Evolutionary conservation across 2,888 invertebrate genomes (phyloP).

Genomic region (Stenoptilia bipunctidactyla): DNA sequence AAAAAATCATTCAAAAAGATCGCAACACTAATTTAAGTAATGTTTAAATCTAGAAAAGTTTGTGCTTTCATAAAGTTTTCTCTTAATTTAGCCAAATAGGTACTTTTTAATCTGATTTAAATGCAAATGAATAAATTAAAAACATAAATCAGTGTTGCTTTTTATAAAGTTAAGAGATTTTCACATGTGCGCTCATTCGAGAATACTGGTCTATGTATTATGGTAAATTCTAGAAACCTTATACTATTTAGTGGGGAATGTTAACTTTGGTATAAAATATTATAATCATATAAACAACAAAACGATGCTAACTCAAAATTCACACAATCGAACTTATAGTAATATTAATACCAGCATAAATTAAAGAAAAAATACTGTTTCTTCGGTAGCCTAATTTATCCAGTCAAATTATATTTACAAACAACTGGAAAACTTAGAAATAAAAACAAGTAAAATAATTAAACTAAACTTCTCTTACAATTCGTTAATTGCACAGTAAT

Average conservation of each 20-base stretch:
- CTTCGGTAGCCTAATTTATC: constrained; percentile 45
- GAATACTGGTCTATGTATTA: constrained; percentile 36
- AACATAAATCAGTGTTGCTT: constrained; percentile 46
- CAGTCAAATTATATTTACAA: constrained; percentile 59
- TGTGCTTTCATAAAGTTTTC: too few relatives aligned
- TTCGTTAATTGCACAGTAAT: too few relatives aligned
- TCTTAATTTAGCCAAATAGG: too few relatives aligned
- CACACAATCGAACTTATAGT: constrained; percentile 43
- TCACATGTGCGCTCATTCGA: constrained; percentile 20
- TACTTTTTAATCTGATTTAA: constrained; percentile 6
- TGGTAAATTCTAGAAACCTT: constrained; percentile 38
- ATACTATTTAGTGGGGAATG: constrained; percentile 76
- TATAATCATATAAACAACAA: constrained; percentile 66
- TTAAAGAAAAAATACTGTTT: constrained; percentile 65
- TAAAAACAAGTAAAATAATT: background rate
- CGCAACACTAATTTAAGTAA: background rate
- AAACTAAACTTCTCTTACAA: too few relatives aligned
- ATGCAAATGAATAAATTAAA: constrained; percentile 51
- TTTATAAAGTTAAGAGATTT: constrained; percentile 49
- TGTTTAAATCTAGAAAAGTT: background rate
- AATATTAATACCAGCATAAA: constrained; percentile 61
- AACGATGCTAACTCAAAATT: constrained; percentile 57
- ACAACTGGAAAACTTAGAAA: constrained; percentile 40
- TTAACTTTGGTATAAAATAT: constrained; percentile 80
- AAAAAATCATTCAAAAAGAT: background rate